Conservation (phyloP, 2,113 vertebrate genomes). For the Kryptolebias marmoratus region DNA sequence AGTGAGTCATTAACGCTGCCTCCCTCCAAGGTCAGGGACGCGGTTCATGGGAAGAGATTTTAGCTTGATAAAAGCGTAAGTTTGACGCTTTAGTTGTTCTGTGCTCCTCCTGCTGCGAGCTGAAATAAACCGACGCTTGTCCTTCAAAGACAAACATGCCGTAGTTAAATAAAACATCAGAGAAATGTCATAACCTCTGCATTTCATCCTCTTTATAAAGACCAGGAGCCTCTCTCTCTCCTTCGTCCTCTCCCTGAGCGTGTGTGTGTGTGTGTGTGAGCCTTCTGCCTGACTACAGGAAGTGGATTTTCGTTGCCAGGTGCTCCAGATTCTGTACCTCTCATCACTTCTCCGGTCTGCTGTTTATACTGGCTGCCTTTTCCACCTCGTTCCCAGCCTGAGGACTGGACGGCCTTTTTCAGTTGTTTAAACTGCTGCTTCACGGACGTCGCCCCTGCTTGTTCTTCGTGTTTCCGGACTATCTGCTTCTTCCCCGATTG, state of each 20-base stretch:
- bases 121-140: not conserved
- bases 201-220: not conserved
- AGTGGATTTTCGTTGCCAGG: not conserved
- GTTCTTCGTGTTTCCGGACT: not conserved
- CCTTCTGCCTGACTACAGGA: not conserved
- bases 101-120: not conserved
- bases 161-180: not conserved
- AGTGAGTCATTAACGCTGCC: constrained; percentile 51
- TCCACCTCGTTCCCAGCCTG: not conserved
- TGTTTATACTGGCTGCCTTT: not conserved
- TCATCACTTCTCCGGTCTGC: not conserved
- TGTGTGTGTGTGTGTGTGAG: not conserved
- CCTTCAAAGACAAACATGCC: not conserved
- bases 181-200: not conserved
- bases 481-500: not conserved
- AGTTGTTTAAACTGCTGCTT: too few species aligned
- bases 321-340: not conserved
- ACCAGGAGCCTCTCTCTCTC: not conserved
- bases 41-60: not conserved
- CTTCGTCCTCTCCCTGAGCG: not conserved
- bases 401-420: not conserved
- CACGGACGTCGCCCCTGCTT: not conserved
- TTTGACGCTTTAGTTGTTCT: not conserved
- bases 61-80: not conserved
- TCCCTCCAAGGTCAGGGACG: constrained; percentile 49